These are phyloP conservation scores for Megaustenia siamemsis DNA, from an alignment of 2,888 invertebrate genomes.

Conservation along the genomic window DNA sequence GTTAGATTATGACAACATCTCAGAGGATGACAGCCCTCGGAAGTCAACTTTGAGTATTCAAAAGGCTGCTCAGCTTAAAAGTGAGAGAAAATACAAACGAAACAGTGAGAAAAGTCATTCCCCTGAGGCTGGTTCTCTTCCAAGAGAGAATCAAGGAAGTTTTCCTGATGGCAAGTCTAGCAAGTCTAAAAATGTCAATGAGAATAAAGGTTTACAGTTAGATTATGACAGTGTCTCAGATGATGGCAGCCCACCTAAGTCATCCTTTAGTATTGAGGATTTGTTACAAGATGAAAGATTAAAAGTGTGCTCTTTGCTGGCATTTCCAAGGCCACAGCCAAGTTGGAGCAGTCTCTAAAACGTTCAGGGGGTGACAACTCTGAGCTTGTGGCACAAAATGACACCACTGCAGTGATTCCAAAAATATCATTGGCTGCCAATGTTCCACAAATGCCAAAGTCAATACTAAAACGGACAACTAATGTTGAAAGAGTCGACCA, in stretches of 20 bases:
- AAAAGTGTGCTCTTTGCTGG: conserved; percentile 54
- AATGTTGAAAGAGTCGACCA: neutral
- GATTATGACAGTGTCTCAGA: neutral
- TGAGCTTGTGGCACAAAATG: neutral
- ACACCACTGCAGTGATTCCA: conserved; percentile 7
- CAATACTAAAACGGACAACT: conserved; percentile 46
- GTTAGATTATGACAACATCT: neutral
- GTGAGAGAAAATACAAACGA: too few relatives aligned
- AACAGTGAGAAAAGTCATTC: neutral
- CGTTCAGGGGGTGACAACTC: neutral
- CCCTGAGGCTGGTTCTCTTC: neutral
- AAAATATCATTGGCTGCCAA: neutral
- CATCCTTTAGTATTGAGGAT: conserved; percentile 34
- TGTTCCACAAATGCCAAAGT: conserved; percentile 23
- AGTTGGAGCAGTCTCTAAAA: conserved; percentile 45
- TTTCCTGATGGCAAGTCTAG: neutral
- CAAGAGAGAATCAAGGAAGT: neutral
- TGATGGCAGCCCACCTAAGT: neutral
- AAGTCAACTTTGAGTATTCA: conserved; percentile 22
- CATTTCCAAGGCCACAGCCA: conserved; percentile 52
- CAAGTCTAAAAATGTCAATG: neutral
- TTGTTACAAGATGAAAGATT: conserved; percentile 50
- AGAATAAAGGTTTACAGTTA: neutral
- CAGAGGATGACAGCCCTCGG: neutral
- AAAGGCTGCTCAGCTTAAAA: too few relatives aligned